Base-by-base conservation (phyloP, 1,140 invertebrate genomes). In the Carcinoscorpius rotundicauda region DNA sequence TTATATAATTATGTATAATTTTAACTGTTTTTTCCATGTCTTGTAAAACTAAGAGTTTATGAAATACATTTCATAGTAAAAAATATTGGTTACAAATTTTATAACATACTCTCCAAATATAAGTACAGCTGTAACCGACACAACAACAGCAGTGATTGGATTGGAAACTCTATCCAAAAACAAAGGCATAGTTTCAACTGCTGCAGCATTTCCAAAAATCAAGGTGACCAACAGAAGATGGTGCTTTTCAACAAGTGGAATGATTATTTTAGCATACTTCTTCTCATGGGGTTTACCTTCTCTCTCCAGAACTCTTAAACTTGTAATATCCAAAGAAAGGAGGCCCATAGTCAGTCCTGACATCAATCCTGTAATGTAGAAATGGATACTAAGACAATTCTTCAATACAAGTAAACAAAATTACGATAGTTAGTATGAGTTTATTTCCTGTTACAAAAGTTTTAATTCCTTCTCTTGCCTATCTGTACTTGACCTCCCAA, bases 141-240 rank as follows among this genome's bases (percentile, higher is more conserved):
- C 73, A 50, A 70, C 49, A 62, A 77, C 73, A 5, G 76, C 76
- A 58, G 70, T 74, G 9, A 76, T 62, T 48, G 75, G 75, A 63
- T 73, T 70, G 1, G 75, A 76, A 4, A 77, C 71, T 48, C 69
- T 62, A 63, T 77, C 75, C 52, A 78, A 61, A 63, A 75, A 78
- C n/a, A 78, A 72, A 52, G 76, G 76, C 75, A 78, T 76, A 11
- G 75, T 69, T 68, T 78, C 76, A 4, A 78, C 75, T n/a, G 72
- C 72, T 52, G 64, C 72, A 52, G 76, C 74, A 70, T 78, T 78
- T 5, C 71, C 72, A 62, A 78, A 67, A 10, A 78, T 66, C 52
- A 78, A 64, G 0, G 76, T 77, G 3, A 78, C 75, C 49, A 77
- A 66, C 9, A 77, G 64, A 3, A 76, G 60, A 68, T 77, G 76